Conservation (phyloP, 53 echinoderm and acorn worm species). For the Glandiceps talaboti region DNA sequence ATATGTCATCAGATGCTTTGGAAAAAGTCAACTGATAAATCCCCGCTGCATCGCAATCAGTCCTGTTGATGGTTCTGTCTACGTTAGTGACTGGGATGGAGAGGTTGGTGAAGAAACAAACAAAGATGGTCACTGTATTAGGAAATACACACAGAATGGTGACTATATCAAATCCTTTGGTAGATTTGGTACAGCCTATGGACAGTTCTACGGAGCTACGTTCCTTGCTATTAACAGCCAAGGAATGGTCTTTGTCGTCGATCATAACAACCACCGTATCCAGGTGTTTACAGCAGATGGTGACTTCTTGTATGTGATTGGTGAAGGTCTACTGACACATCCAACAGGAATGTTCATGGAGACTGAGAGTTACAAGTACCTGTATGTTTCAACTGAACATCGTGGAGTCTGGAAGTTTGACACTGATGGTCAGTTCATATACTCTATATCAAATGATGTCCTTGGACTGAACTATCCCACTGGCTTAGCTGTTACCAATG, state of each 20-base stretch:
- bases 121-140: neutral
- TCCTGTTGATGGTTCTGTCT: neutral
- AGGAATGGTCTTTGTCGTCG: slow-evolving; percentile 84
- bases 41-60: neutral
- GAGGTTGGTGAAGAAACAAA: too few relatives aligned
- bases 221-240: slow-evolving; percentile 54
- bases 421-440: too few relatives aligned
- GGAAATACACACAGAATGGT: slow-evolving; percentile 51
- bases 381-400: too few relatives aligned
- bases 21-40: neutral
- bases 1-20: neutral
- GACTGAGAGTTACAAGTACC: too few relatives aligned
- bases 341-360: too few relatives aligned
- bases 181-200: slow-evolving; percentile 36
- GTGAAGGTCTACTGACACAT: too few relatives aligned
- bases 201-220: slow-evolving; percentile 64
- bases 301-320: slow-evolving; percentile 59
- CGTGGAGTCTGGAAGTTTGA: too few relatives aligned
- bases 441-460: too few relatives aligned
- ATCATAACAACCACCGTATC: slow-evolving; percentile 79
- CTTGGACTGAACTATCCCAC: too few relatives aligned
- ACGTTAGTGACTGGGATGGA: neutral
- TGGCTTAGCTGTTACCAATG: too few relatives aligned
- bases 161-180: slow-evolving; percentile 55
- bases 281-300: slow-evolving; percentile 78